A percentile compares a stretch with the other conserved stretches of the same genome.
phyloP scores from a whole-genome alignment of 2,888 invertebrate genomes.

The Phyto melanocephala region DNA sequence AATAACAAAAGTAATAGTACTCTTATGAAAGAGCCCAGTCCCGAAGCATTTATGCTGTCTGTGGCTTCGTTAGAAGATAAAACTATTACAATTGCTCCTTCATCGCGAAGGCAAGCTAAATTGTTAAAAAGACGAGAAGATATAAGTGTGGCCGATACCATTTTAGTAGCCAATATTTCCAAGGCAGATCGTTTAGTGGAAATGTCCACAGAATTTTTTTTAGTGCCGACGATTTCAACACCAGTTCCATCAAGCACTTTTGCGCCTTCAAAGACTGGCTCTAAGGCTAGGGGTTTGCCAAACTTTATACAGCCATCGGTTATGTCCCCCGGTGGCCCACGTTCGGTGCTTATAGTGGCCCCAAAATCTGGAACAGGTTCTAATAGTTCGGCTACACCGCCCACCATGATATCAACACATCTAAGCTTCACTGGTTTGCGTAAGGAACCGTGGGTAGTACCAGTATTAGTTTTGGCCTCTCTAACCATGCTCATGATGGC shows the following conservation, averaged over 20 bases:
- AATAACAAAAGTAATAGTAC: constrained; percentile 30
- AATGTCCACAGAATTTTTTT: constrained; percentile 91
- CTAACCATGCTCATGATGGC: constrained; percentile 91
- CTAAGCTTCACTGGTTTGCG: constrained; percentile 79
- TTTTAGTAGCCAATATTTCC: constrained; percentile 67
- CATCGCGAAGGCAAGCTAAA: constrained; percentile 68
- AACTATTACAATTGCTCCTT: constrained; percentile 17
- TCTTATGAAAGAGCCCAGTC: not conserved
- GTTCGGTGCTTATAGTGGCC: constrained; percentile 72
- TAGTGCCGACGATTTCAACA: constrained; percentile 83
- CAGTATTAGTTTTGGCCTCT: constrained; percentile 90
- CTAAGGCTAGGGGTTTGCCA: constrained; percentile 60
- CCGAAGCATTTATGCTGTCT: constrained; percentile 58
- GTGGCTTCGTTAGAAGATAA: constrained; percentile 58
- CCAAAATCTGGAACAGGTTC: constrained; percentile 63
- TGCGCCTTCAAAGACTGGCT: constrained; percentile 54
- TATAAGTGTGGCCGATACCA: constrained; percentile 68
- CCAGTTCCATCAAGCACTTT: constrained; percentile 71
- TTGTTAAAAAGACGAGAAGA: constrained; percentile 73
- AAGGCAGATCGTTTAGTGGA: constrained; percentile 82
- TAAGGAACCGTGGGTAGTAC: constrained; percentile 93
- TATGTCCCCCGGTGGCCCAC: constrained; percentile 65
- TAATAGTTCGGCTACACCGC: constrained; percentile 66
- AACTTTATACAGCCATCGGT: constrained; percentile 63
- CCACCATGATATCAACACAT: constrained; percentile 75